A percentile compares a stretch with the other conserved stretches of the same genome.
Conservation (phyloP, 1,140 invertebrate genomes). For the Bilobella aurantiaca region DNA sequence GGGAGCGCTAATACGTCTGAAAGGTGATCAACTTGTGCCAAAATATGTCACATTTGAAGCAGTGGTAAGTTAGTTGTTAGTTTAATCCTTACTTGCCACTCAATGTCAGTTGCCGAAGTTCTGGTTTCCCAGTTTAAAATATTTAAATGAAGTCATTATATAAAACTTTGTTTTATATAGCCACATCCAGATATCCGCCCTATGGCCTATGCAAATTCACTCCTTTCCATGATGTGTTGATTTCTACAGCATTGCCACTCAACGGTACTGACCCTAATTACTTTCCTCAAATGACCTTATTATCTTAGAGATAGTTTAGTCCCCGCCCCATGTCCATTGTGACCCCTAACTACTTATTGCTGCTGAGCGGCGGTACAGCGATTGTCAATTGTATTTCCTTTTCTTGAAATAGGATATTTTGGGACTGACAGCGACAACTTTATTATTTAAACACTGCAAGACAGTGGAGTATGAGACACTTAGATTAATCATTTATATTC, state of each 20-base stretch:
- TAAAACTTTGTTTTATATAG: conserved; percentile 51
- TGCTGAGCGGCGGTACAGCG: too few species aligned
- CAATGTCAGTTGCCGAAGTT: too few species aligned
- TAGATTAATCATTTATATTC: too few species aligned
- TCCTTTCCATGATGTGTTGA: conserved; percentile 49
- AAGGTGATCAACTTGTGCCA: conserved; percentile 79
- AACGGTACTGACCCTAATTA: not conserved
- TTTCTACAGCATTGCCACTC: not conserved
- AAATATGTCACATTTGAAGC: conserved; percentile 84
- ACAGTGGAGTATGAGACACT: too few species aligned
- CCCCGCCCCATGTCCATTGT: too few species aligned
- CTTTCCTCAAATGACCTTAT: not conserved
- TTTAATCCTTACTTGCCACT: too few species aligned
- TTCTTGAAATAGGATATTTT: too few species aligned
- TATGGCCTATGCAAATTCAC: conserved; percentile 82
- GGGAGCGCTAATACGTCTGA: conserved; percentile 92
- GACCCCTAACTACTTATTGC: too few species aligned
- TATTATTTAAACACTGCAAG: too few species aligned
- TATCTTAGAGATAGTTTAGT: not conserved
- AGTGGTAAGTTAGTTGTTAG: conserved; percentile 58
- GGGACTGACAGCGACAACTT: too few species aligned
- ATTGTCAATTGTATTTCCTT: too few species aligned
- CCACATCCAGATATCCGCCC: conserved; percentile 93
- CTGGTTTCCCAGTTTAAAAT: too few species aligned
- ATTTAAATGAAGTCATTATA: conserved; percentile 6